phyloP scores from a whole-genome alignment of 2,888 invertebrate species.

The Furcula furcula region DNA sequence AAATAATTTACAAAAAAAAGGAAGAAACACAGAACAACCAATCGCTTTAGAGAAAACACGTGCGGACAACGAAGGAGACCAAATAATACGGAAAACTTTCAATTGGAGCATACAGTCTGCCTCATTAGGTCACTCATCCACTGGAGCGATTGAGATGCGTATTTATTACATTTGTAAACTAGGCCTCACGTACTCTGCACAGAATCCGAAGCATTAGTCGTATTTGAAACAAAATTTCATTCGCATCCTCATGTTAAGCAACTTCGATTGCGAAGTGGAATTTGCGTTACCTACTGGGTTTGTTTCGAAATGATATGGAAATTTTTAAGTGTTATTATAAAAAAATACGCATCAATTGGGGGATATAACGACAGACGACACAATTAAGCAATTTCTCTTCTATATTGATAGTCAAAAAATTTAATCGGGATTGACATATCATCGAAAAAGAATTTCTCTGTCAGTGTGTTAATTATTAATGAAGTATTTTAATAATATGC shows the following conservation, averaged over 20 bases:
- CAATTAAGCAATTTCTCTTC: background rate
- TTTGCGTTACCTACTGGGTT: constrained; percentile 14
- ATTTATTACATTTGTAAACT: constrained; percentile 36
- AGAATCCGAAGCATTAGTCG: constrained; percentile 26
- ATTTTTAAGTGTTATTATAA: constrained; percentile 11
- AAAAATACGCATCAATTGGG: constrained; percentile 3
- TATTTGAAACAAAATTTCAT: constrained; percentile 30
- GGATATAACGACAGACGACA: background rate
- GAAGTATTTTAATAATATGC: constrained; percentile 29
- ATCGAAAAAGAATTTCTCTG: constrained; percentile 24
- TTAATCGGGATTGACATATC: constrained; percentile 16
- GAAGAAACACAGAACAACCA: too few relatives aligned
- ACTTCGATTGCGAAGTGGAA: constrained; percentile 22
- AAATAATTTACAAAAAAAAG: too few relatives aligned
- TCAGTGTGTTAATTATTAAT: constrained; percentile 22
- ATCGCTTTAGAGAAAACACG: background rate
- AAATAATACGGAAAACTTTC: constrained; percentile 9
- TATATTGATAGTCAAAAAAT: background rate
- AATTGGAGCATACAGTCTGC: constrained; percentile 25
- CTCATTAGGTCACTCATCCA: constrained; percentile 25
- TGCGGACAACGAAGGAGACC: background rate
- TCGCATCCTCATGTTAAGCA: constrained; percentile 24
- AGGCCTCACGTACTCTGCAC: constrained; percentile 33
- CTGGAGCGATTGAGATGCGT: constrained; percentile 22
- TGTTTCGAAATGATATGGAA: constrained; percentile 19